Conservation (phyloP, 2,797 vertebrate genomes). For the Liasis olivaceus region DNA sequence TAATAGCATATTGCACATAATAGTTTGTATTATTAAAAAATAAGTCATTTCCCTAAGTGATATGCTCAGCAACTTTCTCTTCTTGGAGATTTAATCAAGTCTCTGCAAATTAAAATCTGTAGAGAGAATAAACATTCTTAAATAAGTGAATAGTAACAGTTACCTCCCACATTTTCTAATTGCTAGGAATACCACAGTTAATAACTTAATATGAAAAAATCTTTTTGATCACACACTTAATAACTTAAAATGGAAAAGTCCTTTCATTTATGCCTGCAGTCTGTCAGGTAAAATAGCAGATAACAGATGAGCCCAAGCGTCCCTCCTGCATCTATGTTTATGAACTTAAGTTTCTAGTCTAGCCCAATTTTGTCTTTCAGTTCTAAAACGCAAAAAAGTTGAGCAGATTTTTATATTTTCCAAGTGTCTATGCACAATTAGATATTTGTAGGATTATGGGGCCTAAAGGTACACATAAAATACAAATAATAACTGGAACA, state of each 20-base stretch:
- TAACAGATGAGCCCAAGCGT: neutral
- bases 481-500: neutral
- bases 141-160: constrained; percentile 2
- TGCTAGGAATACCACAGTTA: neutral
- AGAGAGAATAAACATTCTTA: neutral
- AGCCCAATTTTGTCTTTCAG: neutral
- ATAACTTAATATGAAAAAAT: neutral
- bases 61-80: neutral
- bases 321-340: neutral
- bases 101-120: constrained; percentile 21
- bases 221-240: neutral
- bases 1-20: constrained; percentile 1
- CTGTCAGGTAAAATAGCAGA: neutral
- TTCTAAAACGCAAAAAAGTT: too few species aligned
- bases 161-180: neutral
- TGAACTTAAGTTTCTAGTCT: neutral
- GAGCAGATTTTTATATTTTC: too few species aligned
- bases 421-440: neutral
- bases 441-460: neutral
- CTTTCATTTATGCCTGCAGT: neutral
- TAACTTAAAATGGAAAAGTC: neutral
- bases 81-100: constrained; percentile 24
- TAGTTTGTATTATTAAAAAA: neutral
- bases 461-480: neutral
- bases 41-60: neutral